Evolutionary conservation across 2,113 vertebrate species (phyloP).

Genomic region (Lepidothrix coronata): DNA sequence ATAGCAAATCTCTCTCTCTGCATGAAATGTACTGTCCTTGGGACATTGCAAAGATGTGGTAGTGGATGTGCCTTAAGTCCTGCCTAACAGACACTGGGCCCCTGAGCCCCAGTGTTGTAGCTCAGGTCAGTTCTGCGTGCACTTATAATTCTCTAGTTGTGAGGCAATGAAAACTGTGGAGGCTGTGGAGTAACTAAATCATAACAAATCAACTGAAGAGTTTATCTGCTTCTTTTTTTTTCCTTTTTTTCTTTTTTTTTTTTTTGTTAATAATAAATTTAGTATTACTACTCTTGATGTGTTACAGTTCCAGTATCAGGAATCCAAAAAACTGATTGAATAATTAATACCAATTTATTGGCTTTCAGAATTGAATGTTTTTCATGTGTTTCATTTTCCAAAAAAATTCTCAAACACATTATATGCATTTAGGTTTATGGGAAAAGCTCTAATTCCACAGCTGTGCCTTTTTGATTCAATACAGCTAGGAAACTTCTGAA

Average conservation of each 20-base stretch:
- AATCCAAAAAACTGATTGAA: not conserved
- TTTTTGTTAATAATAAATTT: not conserved
- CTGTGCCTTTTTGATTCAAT: not conserved
- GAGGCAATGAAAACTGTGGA: not conserved
- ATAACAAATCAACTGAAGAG: not conserved
- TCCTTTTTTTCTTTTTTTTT: fast-evolving
- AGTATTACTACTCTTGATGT: not conserved
- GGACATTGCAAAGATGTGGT: not conserved
- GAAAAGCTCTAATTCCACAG: not conserved
- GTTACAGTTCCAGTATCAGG: not conserved
- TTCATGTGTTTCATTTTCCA: not conserved
- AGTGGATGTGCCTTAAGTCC: not conserved
- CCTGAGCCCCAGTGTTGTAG: not conserved
- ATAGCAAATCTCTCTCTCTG: not conserved
- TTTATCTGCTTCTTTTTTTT: not conserved
- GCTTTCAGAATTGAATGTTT: not conserved
- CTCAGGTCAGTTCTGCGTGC: not conserved
- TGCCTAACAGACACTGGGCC: fast-evolving
- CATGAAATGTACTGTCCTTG: not conserved
- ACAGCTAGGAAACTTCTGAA: not conserved
- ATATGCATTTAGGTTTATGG: not conserved
- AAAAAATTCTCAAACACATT: not conserved
- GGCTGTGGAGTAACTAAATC: not conserved
- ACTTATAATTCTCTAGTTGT: not conserved
- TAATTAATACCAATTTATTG: not conserved